Percentiles rank a stretch among this genome's conserved stretches.
Evolutionary conservation across 2,888 invertebrate genomes (phyloP).

Genomic region (Drosophila multiciliata): DNA sequence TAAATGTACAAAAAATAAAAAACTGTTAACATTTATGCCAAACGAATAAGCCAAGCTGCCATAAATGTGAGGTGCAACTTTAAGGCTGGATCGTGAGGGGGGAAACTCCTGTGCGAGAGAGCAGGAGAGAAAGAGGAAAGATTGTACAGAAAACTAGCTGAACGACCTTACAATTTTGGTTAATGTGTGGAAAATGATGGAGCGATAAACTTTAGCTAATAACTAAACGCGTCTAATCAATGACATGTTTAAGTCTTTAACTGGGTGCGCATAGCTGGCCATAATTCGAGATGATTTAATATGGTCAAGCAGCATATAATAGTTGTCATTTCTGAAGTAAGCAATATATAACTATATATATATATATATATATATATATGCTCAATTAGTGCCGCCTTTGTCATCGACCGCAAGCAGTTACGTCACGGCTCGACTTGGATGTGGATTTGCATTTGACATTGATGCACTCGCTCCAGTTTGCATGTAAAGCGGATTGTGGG

Average conservation of each 20-base stretch:
- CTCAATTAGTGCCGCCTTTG: slow-evolving; percentile 33
- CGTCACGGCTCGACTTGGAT: slow-evolving; percentile 42
- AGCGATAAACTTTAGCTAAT: slow-evolving; percentile 26
- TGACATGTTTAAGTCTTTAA: slow-evolving; percentile 49
- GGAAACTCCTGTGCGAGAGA: not conserved
- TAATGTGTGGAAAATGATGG: slow-evolving; percentile 44
- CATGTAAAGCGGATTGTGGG: slow-evolving; percentile 64
- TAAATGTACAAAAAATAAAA: slow-evolving; percentile 35
- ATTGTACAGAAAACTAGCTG: slow-evolving; percentile 13
- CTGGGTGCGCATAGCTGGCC: slow-evolving; percentile 37
- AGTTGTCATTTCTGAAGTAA: slow-evolving; percentile 20
- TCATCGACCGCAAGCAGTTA: slow-evolving; percentile 46
- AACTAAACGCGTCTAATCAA: slow-evolving; percentile 18
- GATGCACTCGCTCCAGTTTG: slow-evolving; percentile 80
- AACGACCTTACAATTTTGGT: slow-evolving; percentile 69
- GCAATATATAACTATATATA: not conserved
- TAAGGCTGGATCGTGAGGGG: slow-evolving; percentile 20
- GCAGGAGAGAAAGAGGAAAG: not conserved
- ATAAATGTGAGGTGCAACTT: slow-evolving; percentile 51
- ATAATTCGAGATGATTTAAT: slow-evolving; percentile 29
- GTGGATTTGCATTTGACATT: slow-evolving; percentile 70
- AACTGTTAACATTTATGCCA: slow-evolving; percentile 59
- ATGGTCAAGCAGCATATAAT: slow-evolving; percentile 37
- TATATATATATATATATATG: not conserved
- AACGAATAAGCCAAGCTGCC: slow-evolving; percentile 66